Evolutionary conservation across 2,113 vertebrate species (phyloP).

Genomic region (Mormyrus iriodes): DNA sequence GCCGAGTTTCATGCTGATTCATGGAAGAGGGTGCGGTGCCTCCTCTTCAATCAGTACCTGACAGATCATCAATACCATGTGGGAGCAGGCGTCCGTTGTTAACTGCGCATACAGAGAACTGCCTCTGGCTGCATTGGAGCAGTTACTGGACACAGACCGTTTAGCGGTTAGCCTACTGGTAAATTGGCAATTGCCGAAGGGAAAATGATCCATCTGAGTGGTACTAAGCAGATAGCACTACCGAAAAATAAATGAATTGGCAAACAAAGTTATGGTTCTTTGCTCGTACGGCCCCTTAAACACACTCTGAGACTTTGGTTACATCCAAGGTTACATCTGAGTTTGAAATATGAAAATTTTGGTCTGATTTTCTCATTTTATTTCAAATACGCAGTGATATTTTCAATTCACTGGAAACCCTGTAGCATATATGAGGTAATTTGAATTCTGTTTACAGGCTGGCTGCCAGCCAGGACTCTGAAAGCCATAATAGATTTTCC

Average conservation of each 20-base stretch:
- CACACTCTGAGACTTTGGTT: neutral
- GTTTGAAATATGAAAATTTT: neutral
- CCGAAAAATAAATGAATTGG: neutral
- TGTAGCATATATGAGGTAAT: neutral
- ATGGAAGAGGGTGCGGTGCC: neutral
- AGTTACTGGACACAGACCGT: neutral
- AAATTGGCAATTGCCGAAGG: neutral
- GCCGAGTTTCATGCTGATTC: neutral
- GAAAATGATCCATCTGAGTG: neutral
- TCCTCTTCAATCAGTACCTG: neutral
- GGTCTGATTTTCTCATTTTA: neutral
- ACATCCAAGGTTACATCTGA: neutral
- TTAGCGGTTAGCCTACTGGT: neutral
- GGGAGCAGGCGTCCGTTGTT: neutral
- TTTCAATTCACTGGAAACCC: neutral
- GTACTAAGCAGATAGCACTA: neutral
- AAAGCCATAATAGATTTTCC: conserved; percentile 9
- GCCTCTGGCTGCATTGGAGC: neutral
- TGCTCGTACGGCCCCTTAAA: neutral
- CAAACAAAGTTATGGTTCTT: neutral
- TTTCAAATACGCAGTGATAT: neutral
- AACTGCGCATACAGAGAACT: neutral
- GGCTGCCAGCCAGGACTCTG: neutral
- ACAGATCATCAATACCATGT: neutral
- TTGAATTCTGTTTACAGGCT: conserved; percentile 2